A percentile compares a stretch with the other conserved stretches of the same genome.
Conservation (phyloP, 2,888 invertebrate genomes). For the Caenorhabditis drosophilae region DNA sequence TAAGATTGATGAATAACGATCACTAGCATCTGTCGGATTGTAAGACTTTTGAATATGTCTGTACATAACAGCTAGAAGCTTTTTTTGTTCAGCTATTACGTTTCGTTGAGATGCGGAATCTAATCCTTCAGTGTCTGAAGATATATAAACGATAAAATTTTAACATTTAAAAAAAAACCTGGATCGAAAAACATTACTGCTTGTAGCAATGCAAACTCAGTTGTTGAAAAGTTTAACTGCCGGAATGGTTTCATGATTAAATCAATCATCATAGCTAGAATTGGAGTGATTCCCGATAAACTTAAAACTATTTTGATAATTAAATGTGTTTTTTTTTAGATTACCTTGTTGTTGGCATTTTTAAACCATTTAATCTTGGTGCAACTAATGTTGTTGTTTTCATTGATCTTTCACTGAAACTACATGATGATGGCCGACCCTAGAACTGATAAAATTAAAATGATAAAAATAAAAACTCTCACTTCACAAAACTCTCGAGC, state of each 20-base stretch:
- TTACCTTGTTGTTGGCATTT: constrained; percentile 5
- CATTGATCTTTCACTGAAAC: constrained; percentile 19
- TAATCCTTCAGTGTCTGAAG: constrained; percentile 64
- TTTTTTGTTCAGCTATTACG: constrained; percentile 67
- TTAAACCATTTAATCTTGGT: constrained; percentile 4
- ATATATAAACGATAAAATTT: background rate
- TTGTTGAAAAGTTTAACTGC: constrained; percentile 63
- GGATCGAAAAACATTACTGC: constrained; percentile 69
- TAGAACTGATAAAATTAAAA: background rate
- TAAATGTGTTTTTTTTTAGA: too few relatives aligned
- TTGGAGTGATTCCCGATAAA: constrained; percentile 62
- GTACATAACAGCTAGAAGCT: constrained; percentile 59
- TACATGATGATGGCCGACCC: constrained; percentile 33
- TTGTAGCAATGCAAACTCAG: constrained; percentile 66
- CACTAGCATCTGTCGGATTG: constrained; percentile 44
- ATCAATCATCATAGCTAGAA: constrained; percentile 67
- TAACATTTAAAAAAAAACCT: constrained; percentile 28
- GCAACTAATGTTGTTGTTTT: constrained; percentile 24
- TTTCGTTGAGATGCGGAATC: constrained; percentile 68
- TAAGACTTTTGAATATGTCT: constrained; percentile 47
- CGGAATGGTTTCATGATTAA: constrained; percentile 68
- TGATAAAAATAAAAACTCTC: background rate
- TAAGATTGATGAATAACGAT: constrained; percentile 63
- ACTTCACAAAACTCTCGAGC: constrained; percentile 32
- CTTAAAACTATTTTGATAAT: too few relatives aligned